These are phyloP conservation scores for Delphinapterus leucas DNA, from an alignment of 2,113 vertebrate species.

Conservation along the genomic window DNA sequence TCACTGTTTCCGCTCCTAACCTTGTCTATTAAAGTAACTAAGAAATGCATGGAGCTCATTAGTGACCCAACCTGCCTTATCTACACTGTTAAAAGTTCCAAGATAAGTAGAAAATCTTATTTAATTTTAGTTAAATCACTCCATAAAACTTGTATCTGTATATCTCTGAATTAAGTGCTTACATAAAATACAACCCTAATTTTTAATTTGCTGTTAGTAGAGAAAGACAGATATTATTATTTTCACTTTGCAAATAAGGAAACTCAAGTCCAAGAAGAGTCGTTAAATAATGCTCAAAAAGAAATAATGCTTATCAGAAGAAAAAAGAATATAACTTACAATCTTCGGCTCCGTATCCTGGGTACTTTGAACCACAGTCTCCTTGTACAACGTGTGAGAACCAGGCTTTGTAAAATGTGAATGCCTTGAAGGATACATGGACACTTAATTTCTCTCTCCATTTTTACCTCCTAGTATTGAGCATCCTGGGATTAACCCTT, in stretches of 20 bases:
- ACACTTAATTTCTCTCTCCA: not conserved
- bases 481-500: not conserved
- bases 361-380: not conserved
- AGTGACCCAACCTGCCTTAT: fast-evolving
- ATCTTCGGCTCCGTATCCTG: not conserved
- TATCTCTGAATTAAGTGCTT: not conserved
- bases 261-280: not conserved
- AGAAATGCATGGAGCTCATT: not conserved
- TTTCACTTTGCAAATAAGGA: not conserved
- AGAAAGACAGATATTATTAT: not conserved
- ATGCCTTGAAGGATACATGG: not conserved
- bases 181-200: not conserved
- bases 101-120: not conserved
- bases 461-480: not conserved
- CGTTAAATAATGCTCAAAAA: not conserved
- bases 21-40: not conserved
- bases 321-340: not conserved
- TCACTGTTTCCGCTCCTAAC: not conserved
- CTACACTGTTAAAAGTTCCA: not conserved
- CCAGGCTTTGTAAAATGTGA: not conserved
- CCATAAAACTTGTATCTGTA: not conserved
- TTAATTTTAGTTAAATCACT: not conserved
- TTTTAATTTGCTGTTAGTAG: not conserved
- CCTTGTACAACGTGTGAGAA: not conserved
- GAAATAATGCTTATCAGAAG: not conserved